Percentiles rank a stretch among this genome's conserved stretches.
Evolutionary conservation across 2,888 invertebrate species (phyloP).

Genomic region (Crematogaster levior): DNA sequence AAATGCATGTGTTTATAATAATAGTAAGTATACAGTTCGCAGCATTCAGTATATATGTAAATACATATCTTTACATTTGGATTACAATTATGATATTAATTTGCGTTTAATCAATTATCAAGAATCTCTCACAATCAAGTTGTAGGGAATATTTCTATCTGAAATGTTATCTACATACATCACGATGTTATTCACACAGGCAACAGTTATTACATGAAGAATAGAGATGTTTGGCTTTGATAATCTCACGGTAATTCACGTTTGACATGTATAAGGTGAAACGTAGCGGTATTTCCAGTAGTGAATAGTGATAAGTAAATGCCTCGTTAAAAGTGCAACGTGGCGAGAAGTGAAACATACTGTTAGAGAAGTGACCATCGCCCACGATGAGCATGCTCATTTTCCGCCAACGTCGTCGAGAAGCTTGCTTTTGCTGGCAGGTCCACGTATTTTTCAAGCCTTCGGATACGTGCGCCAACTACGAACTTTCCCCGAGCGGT

Average conservation of each 20-base stretch:
- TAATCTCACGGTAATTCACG: background rate
- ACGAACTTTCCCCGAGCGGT: slow-evolving; percentile 55
- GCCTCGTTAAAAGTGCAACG: slow-evolving; percentile 43
- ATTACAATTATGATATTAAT: background rate
- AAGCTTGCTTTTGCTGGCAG: slow-evolving; percentile 31
- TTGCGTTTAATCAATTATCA: background rate
- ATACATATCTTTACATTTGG: background rate
- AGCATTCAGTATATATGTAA: background rate
- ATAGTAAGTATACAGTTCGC: background rate
- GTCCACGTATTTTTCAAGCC: slow-evolving; percentile 52
- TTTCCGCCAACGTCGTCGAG: slow-evolving; percentile 42
- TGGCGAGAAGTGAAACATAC: slow-evolving; percentile 28
- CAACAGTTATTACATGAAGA: background rate
- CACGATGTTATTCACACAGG: background rate
- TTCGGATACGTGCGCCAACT: slow-evolving; percentile 57
- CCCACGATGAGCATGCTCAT: slow-evolving; percentile 28
- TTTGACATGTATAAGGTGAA: slow-evolving; percentile 1
- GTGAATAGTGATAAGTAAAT: slow-evolving; percentile 38
- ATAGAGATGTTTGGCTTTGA: background rate
- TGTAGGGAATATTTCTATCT: background rate
- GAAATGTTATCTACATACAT: background rate
- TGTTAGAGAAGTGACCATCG: slow-evolving; percentile 40
- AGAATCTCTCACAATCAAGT: background rate
- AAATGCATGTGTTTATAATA: background rate
- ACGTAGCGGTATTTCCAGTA: slow-evolving; percentile 13